These are phyloP conservation scores for Aphelenchoides fujianensis DNA, from an alignment of 1,140 invertebrate species.

Conservation along the genomic window DNA sequence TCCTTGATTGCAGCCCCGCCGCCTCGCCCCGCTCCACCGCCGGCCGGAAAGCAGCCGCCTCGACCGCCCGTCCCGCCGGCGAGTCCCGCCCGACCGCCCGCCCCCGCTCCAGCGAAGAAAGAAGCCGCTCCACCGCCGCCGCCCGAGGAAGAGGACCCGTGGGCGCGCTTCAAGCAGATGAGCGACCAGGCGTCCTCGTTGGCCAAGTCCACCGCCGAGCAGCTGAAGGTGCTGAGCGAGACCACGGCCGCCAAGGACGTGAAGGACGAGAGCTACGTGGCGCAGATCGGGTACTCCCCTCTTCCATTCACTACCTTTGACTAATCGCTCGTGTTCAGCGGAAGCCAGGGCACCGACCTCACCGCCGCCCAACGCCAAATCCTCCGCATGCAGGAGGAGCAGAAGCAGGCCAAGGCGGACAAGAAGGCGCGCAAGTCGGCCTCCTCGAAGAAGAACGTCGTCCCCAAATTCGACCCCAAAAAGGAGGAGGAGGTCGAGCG, in stretches of 20 bases:
- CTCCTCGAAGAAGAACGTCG: conserved; percentile 25
- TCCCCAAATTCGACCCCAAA: conserved; percentile 49
- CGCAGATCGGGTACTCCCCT: conserved; percentile 40
- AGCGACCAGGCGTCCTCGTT: conserved; percentile 48
- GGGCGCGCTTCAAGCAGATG: conserved; percentile 59
- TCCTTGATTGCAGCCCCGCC: conserved; percentile 31
- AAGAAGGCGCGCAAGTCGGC: conserved; percentile 51
- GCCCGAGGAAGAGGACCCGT: conserved; percentile 58
- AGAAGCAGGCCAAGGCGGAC: conserved; percentile 53
- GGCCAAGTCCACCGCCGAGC: conserved; percentile 49
- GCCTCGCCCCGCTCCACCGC: conserved; percentile 50
- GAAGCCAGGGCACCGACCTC: conserved; percentile 45
- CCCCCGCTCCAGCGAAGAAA: conserved; percentile 16
- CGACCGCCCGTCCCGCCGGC: conserved; percentile 31
- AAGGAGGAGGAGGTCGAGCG: conserved; percentile 57
- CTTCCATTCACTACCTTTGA: too few relatives aligned
- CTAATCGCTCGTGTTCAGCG: conserved; percentile 31
- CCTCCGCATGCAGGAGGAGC: conserved; percentile 45
- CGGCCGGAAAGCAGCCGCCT: conserved; percentile 25
- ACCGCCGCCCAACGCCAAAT: conserved; percentile 45
- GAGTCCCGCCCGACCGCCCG: neutral
- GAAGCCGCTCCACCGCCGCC: conserved; percentile 15
- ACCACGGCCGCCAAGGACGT: conserved; percentile 53
- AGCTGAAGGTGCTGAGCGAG: conserved; percentile 49
- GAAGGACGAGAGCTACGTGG: conserved; percentile 57